Evolutionary conservation across 1,140 invertebrate genomes (phyloP), one percentile per base, ranked within the genome.

Genomic region (Leucophenga varia): DNA sequence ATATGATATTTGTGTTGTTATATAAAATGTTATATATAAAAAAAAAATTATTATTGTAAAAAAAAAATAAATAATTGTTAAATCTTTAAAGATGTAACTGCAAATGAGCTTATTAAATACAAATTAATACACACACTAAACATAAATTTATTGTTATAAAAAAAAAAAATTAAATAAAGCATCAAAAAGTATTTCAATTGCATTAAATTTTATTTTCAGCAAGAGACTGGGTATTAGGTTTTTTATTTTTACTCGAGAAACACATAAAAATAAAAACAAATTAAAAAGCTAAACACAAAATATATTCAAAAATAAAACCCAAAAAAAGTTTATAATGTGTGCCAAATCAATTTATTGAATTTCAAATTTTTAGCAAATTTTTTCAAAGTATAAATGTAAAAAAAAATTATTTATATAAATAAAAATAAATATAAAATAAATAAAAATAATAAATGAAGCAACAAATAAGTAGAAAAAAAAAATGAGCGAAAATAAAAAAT

Each of bases 251-350:
- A 41, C 18, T 16, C 4, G 19, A 14, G 13, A 25, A 18, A 30
- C 25, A 41, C 30, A 17, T 41, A 28, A 17, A 17, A 10, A 20
- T 19, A 38, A 38, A 20, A 19, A 19, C 20, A 41, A 30, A 41
- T 28, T 17, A 18, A 41, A 17, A 25, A 22, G 13, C 8, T 17
- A 41, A 38, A 21, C 14, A 16, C 20, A 40, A 28, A 46, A 38
- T 12, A 38, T 20, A 12, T 16, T 18, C 21, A 46, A 25, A n/a
- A 46, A 22, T 7, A 44, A 45, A 40, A 50, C 21, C 39, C 20
- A 49, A 18, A 45, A 41, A 25, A 25, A 25, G 22, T 25, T 25
- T 5, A 25, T 25, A 25, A 25, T 10, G 5, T 25, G 22, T 25
- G 22, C 22, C 22, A 25, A 25, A 25, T 25, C 10, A 25, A 6